Conservation (phyloP, 1,140 invertebrate genomes). For the Bombyx mandarina region DNA sequence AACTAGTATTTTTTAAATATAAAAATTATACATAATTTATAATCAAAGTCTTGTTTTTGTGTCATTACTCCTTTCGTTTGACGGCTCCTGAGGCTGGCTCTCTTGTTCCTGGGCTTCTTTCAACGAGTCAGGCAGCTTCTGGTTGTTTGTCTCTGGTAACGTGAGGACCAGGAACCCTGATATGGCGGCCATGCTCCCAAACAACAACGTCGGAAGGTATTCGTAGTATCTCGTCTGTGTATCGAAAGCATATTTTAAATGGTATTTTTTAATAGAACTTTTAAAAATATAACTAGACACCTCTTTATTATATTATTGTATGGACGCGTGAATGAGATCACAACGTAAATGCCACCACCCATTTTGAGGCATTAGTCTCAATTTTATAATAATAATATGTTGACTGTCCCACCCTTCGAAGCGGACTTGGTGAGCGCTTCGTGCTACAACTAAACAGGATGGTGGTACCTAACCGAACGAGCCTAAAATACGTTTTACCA, state of each 20-base stretch:
- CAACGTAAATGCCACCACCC: no score
- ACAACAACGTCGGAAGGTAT: slow-evolving; percentile 78
- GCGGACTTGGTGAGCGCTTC: no score
- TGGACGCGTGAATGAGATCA: no score
- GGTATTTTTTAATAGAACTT: neutral
- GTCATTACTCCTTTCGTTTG: slow-evolving; percentile 20
- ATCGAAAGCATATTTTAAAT: neutral
- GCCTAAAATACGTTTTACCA: no score
- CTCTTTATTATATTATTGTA: no score
- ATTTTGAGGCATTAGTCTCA: no score
- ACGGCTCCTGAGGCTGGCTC: slow-evolving; percentile 15
- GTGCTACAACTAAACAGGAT: no score
- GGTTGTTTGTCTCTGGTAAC: slow-evolving; percentile 78
- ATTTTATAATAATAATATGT: no score
- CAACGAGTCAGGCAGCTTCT: slow-evolving; percentile 77
- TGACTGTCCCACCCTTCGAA: no score
- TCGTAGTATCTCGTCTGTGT: slow-evolving; percentile 48
- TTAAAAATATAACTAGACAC: neutral
- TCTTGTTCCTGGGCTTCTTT: slow-evolving; percentile 74
- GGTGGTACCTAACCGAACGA: no score
- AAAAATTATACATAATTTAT: neutral
- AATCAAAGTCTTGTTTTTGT: slow-evolving; percentile 27
- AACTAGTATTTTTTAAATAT: neutral
- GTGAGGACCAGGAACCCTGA: slow-evolving; percentile 74
- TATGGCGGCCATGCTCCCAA: slow-evolving; percentile 76